Evolutionary conservation across 2,797 vertebrate species (phyloP), one percentile per base, ranked within the genome.

Genomic region (Scolopax bukidnonensis): DNA sequence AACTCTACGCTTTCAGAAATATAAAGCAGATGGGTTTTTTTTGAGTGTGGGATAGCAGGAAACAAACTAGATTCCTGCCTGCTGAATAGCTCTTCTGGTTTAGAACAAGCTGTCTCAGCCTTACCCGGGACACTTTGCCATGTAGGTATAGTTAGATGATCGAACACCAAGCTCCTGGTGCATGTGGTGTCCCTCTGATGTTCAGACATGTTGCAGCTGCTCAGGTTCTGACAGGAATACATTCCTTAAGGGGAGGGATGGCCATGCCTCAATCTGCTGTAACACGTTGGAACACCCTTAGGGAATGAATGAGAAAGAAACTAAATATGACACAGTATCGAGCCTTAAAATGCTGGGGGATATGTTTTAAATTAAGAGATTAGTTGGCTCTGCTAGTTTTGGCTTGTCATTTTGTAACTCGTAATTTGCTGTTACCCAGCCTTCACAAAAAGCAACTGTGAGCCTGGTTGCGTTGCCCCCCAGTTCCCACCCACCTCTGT

Each of bases 181-280:
- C 21, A 30, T 57, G n/a, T 68, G 84, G 75, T 57, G 67, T 80
- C 83, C 30, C 64, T 71, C 61, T 81, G 89, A 79, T 92, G 90
- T 96, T 95, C 90, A 96, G 96, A 97, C 96, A 51, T 65, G 94
- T 97, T 96, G 69, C 71, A 76, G 65, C 70, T 5, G 25, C 56
- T 97, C 98, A 96, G 97, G 98, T 95, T 65, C 53, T 80, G 84
- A 93, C 98, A 95, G 51, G 98, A 98, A 78, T 36, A 18, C 94
- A 96, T 93, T 94, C 97, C 95, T 95, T 57, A 74, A 77, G 89
- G 96, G 93, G 69, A 90, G 90, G 90, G 83, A 82, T 53, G 47
- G 41, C 12, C 28, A 43, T 67, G 60, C 89, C 90, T 94, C 32
- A 38, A 10, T 93, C 76, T 94, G 97, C 90, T 53, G 28, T 28